These are phyloP conservation scores for Sialia sialis DNA, from an alignment of 2,113 vertebrate species.

Conservation along the genomic window DNA sequence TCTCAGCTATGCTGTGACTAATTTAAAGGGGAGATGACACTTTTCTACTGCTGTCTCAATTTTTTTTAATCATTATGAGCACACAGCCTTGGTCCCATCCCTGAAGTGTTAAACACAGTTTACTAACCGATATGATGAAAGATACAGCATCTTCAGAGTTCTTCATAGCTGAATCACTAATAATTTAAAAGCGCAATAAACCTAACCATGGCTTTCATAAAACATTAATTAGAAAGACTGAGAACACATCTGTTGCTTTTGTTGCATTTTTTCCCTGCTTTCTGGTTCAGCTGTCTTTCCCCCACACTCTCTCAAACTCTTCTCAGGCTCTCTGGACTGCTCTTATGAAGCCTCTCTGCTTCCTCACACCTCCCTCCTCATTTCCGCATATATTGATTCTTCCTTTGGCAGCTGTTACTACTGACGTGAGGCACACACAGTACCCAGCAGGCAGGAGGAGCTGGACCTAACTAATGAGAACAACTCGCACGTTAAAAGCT, in stretches of 20 bases:
- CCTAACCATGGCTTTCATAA: conserved; percentile 17
- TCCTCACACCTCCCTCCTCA: neutral
- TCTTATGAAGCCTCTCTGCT: neutral
- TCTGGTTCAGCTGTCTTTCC: neutral
- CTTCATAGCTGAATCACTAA: conserved; percentile 36
- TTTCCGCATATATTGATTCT: neutral
- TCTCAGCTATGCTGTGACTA: neutral
- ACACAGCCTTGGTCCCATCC: neutral
- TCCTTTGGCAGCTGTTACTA: neutral
- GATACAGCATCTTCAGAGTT: conserved; percentile 5
- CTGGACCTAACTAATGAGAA: neutral
- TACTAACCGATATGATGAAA: conserved; percentile 5
- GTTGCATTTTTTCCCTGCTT: neutral
- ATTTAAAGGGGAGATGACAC: conserved; percentile 3
- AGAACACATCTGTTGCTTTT: conserved; percentile 45
- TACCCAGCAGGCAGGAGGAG: neutral
- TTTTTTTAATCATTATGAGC: neutral
- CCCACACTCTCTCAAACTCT: neutral
- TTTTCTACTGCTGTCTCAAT: neutral
- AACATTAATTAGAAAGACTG: conserved; percentile 22
- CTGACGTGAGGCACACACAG: neutral
- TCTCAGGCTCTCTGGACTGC: neutral
- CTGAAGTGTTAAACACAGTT: conserved; percentile 13
- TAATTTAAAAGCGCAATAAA: conserved; percentile 45
- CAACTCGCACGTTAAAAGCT: neutral